phyloP scores from a whole-genome alignment of 2,113 vertebrate species.

The Engystomops pustulosus region DNA sequence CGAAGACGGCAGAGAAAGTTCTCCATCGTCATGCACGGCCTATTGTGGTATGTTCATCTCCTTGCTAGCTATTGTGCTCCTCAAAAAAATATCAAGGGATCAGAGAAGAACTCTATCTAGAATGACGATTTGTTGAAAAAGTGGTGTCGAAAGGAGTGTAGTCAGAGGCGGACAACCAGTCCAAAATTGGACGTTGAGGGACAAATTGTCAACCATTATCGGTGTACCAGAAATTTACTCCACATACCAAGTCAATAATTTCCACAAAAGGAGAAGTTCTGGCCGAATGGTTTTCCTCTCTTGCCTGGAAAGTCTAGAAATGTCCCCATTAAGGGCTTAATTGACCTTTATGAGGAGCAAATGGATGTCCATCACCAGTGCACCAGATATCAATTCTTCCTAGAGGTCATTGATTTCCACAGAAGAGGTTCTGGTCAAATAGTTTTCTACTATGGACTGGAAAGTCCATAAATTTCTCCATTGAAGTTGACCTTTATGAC shows the following conservation, averaged over 20 bases:
- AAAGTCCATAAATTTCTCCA: not conserved
- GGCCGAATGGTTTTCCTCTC: not conserved
- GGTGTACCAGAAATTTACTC: too few species aligned
- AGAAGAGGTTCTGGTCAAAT: not conserved
- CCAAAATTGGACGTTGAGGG: too few species aligned
- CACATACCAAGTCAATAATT: too few species aligned
- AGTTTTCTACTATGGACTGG: not conserved
- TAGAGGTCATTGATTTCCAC: not conserved
- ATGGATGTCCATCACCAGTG: not conserved
- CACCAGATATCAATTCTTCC: not conserved
- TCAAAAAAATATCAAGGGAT: not conserved
- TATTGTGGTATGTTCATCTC: not conserved
- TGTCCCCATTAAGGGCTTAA: not conserved
- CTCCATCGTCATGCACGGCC: slow-evolving; percentile 1
- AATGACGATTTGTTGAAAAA: not conserved
- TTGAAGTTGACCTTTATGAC: not conserved
- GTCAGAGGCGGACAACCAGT: not conserved
- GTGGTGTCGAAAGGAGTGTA: not conserved
- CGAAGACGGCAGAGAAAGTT: slow-evolving; percentile 15
- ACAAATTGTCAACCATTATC: too few species aligned
- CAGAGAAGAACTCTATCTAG: not conserved
- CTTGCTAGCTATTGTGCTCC: not conserved
- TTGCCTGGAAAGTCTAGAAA: not conserved
- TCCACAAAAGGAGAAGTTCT: not conserved
- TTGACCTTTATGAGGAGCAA: not conserved